phyloP scores from a whole-genome alignment of 1,140 invertebrate genomes.

The Dolichoris vasculosae region DNA sequence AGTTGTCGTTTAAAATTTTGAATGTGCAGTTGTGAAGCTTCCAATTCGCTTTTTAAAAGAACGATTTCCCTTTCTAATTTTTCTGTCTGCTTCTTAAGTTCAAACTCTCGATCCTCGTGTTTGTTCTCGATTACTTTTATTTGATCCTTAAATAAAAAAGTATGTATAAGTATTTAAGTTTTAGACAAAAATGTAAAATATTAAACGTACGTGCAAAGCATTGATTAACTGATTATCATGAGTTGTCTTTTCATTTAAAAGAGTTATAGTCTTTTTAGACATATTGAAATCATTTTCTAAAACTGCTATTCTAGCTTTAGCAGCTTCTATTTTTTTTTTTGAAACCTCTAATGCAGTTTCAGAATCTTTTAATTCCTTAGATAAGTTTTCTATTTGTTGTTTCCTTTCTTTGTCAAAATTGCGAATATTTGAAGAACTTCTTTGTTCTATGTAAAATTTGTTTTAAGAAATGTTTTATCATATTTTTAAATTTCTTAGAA shows the following conservation, averaged over 20 bases:
- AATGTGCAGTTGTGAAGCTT: constrained; percentile 55
- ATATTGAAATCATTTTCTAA: constrained; percentile 75
- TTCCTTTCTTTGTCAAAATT: constrained; percentile 77
- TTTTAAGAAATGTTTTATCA: background rate
- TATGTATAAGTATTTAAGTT: background rate
- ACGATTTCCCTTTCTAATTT: constrained; percentile 58
- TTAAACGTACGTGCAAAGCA: constrained; percentile 72
- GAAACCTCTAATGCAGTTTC: constrained; percentile 70
- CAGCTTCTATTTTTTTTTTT: constrained; percentile 77
- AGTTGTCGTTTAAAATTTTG: constrained; percentile 58
- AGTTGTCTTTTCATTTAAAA: constrained; percentile 75
- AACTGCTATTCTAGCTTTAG: constrained; percentile 76
- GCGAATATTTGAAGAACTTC: constrained; percentile 63
- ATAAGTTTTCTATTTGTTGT: constrained; percentile 73
- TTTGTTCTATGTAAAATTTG: constrained; percentile 47
- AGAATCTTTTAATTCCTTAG: constrained; percentile 72
- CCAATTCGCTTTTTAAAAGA: constrained; percentile 60
- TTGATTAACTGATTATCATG: constrained; percentile 77
- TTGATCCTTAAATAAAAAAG: constrained; percentile 54
- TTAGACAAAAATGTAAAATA: background rate
- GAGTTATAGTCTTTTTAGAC: constrained; percentile 73
- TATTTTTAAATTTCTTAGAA: background rate
- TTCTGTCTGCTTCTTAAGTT: constrained; percentile 54
- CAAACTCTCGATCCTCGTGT: constrained; percentile 58
- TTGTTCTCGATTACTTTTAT: constrained; percentile 58